Evolutionary conservation across 2,797 vertebrate species (phyloP).

Genomic region (Dendrocincla fuliginosa): DNA sequence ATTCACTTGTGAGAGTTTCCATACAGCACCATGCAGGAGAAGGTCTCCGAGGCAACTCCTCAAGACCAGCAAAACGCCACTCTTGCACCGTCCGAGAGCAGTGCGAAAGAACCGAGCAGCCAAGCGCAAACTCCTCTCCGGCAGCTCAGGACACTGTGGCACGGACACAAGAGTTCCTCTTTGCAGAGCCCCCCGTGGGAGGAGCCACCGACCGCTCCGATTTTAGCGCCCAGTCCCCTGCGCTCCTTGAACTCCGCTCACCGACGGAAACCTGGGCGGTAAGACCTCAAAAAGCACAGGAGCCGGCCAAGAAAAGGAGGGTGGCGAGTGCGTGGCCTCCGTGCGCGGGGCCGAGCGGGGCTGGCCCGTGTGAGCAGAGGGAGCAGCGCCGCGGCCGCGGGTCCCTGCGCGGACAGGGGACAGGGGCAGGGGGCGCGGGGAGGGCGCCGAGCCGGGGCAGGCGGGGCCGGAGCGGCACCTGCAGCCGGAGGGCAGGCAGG

Average conservation of each 20-base stretch:
- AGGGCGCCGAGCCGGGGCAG: neutral
- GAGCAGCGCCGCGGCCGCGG: neutral
- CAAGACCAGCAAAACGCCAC: neutral
- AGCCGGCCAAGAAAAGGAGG: neutral
- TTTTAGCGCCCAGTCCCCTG: neutral
- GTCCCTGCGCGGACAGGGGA: neutral
- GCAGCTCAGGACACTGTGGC: neutral
- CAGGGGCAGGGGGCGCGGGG: neutral
- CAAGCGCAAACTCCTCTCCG: neutral
- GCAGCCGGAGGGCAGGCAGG: neutral
- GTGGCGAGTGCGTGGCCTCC: neutral
- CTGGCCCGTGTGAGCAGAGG: fast-evolving
- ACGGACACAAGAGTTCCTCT: neutral
- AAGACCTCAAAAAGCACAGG: neutral
- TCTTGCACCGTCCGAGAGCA: neutral
- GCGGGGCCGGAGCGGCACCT: neutral
- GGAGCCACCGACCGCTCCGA: neutral
- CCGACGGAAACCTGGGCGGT: too few relatives aligned
- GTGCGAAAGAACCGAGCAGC: neutral
- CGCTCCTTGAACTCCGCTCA: neutral
- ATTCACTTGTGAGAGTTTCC: neutral
- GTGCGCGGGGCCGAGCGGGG: neutral
- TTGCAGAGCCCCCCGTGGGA: neutral
- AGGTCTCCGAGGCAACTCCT: neutral
- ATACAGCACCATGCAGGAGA: neutral